These are phyloP conservation scores for Pygoscelis antarcticus DNA, from an alignment of 2,113 vertebrate species.

Conservation along the genomic window DNA sequence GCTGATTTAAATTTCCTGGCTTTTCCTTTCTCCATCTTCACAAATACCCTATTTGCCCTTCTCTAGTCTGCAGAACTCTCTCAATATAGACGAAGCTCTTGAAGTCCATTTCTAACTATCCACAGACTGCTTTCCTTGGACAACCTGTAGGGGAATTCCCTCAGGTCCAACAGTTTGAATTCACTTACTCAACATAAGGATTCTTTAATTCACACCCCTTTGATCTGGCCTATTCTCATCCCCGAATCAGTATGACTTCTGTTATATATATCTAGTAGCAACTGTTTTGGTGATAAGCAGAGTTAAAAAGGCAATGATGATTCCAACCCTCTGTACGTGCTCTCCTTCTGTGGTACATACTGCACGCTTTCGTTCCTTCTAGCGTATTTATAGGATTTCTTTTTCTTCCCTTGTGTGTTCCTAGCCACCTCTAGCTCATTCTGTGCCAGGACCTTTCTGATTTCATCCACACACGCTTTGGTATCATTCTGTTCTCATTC, in stretches of 20 bases:
- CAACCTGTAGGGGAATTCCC: background rate
- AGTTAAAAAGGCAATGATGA: background rate
- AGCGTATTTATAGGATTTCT: background rate
- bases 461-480: background rate
- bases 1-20: background rate
- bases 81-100: background rate
- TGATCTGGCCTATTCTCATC: background rate
- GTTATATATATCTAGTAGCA: background rate
- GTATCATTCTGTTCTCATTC: background rate
- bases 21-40: background rate
- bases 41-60: background rate
- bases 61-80: background rate
- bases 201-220: background rate
- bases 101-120: background rate
- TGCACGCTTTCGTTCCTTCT: background rate
- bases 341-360: background rate
- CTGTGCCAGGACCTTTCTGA: background rate
- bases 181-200: background rate
- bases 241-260: background rate
- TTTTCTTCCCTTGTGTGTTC: background rate
- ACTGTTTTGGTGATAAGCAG: background rate
- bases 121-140: background rate
- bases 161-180: background rate
- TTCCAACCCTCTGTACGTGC: background rate
- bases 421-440: background rate